Base-by-base conservation (phyloP, 2,888 invertebrate genomes). In the Epinotia ramella region DNA sequence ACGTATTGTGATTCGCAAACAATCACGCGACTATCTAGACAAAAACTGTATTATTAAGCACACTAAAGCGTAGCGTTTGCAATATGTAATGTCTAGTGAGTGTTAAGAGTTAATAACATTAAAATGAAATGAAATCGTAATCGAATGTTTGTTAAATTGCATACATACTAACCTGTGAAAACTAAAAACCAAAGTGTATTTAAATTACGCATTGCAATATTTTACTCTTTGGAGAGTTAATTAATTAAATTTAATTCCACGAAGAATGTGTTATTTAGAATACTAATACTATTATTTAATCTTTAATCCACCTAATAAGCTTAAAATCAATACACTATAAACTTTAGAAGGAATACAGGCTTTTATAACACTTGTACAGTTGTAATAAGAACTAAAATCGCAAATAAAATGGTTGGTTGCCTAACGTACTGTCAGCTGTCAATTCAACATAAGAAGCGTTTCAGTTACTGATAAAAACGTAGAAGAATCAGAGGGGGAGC, bases 241-340 rank as follows among this genome's bases (percentile, higher is more conserved):
- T 28, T 28, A 28, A 28, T 1, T 28, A 28, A 28, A 28, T 28
- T 28, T 28, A 65, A 24, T 59, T 46, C 1, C 18, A 57, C 33
- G 6, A 46, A 12, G 3, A 63, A 72, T n/a, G 4, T 18, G 46
- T 49, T 46, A 62, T 62, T 60, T 71, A 71, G n/a, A 71, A 44
- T 76, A 44, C 56, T 72, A 67, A 66, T 76, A 67, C 66, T 62
- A 33, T 67, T 72, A 44, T 60, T 76, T 76, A 63, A 67, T 66
- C n/a, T n/a, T n/a, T n/a, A n/a, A n/a, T n/a, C n/a, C n/a, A n/a
- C n/a, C n/a, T n/a, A n/a, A n/a, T n/a, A n/a, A n/a, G n/a, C n/a
- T 70, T 67, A 76, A 76, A 76, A 76, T 76, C 76, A 72, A 76
- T 76, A 76, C 71, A 71, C n/a, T n/a, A n/a, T n/a, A n/a, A n/a